phyloP scores from a whole-genome alignment of 2,113 vertebrate genomes.

The Manacus vitellinus region DNA sequence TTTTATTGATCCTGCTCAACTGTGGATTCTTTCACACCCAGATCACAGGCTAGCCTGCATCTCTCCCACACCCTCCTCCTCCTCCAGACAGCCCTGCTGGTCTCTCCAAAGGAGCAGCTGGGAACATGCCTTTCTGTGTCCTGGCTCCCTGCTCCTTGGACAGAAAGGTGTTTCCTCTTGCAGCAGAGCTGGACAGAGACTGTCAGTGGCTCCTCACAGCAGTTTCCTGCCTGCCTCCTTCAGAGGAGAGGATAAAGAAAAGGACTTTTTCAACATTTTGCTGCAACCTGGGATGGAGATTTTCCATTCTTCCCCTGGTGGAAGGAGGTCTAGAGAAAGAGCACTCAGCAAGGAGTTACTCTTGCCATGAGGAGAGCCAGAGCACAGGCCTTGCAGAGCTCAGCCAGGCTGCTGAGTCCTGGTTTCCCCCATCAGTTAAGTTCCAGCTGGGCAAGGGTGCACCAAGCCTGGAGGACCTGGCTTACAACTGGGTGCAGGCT shows the following conservation, averaged over 20 bases:
- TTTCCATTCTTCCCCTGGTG: neutral
- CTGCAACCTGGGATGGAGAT: neutral
- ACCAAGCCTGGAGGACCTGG: neutral
- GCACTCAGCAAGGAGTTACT: accelerated
- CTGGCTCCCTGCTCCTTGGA: neutral
- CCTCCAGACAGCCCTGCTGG: neutral
- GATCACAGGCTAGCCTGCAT: constrained; percentile 32
- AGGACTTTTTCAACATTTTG: neutral
- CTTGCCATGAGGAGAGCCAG: neutral
- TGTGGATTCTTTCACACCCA: constrained; percentile 47
- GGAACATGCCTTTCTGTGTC: neutral
- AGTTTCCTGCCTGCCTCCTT: neutral
- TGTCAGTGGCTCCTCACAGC: accelerated
- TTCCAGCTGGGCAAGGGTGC: neutral
- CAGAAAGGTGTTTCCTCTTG: neutral
- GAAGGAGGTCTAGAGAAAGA: neutral
- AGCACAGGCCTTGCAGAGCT: neutral
- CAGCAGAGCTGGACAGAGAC: neutral
- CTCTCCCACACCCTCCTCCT: constrained; percentile 39
- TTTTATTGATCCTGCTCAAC: constrained; percentile 48
- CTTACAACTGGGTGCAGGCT: neutral
- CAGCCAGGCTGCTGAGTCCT: neutral
- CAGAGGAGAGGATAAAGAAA: neutral
- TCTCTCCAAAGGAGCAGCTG: neutral
- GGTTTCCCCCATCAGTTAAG: accelerated